Conservation (phyloP, 2,113 vertebrate genomes). For the Cyprinodon variegatus region DNA sequence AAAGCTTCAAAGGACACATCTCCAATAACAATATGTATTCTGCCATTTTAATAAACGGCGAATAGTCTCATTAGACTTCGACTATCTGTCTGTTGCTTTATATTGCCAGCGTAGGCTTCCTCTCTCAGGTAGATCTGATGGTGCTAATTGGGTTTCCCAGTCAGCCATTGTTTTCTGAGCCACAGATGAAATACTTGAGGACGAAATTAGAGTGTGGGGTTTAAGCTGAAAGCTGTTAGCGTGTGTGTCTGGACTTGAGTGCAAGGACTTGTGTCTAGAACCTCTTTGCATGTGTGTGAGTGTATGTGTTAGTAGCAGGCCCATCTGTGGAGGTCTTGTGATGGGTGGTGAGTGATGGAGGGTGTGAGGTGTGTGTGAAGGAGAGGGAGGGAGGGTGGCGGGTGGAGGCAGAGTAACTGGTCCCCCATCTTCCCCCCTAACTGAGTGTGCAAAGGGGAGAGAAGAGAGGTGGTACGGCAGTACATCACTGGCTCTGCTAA, state of each 20-base stretch:
- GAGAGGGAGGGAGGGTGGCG: slow-evolving; percentile 40
- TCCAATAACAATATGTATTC: background rate
- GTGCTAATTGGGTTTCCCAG: slow-evolving; percentile 47
- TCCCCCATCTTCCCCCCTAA: slow-evolving; percentile 23
- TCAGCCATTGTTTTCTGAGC: slow-evolving; percentile 28
- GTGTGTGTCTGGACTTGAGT: slow-evolving; percentile 26
- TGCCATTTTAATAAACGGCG: background rate
- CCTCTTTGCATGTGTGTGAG: slow-evolving; percentile 16
- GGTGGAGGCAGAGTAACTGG: slow-evolving; percentile 51
- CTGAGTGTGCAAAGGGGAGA: slow-evolving; percentile 15
- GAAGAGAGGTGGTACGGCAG: slow-evolving; percentile 35
- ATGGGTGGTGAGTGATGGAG: slow-evolving; percentile 68
- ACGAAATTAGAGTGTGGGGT: background rate
- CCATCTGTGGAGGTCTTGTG: slow-evolving; percentile 68
- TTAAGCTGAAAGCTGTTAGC: slow-evolving; percentile 17
- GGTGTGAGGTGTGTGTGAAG: slow-evolving; percentile 64
- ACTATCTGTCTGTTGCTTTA: slow-evolving; percentile 36
- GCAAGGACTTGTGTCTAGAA: slow-evolving; percentile 8
- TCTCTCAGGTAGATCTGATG: slow-evolving; percentile 61
- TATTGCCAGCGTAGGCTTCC: slow-evolving; percentile 15
- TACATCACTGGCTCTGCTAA: slow-evolving; percentile 73
- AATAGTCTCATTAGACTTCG: background rate
- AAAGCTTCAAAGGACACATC: too few relatives aligned
- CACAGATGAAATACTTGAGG: slow-evolving; percentile 38
- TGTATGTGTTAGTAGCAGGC: slow-evolving; percentile 25